These are phyloP conservation scores for Hyaena hyaena DNA, from an alignment of 2,113 vertebrate genomes.

Conservation along the genomic window DNA sequence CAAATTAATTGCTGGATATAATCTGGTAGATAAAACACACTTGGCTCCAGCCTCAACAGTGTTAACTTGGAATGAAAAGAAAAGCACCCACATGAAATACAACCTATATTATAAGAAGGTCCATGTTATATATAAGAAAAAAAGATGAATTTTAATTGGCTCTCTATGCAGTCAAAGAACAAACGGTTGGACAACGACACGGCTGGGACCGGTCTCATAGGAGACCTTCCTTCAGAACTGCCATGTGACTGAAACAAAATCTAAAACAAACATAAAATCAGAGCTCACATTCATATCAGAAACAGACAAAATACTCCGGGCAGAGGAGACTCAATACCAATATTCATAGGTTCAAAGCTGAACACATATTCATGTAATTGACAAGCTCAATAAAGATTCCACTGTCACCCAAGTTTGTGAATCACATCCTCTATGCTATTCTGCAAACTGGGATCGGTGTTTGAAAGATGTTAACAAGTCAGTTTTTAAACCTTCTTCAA, in stretches of 20 bases:
- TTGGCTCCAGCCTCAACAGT: not conserved
- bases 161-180: conserved; percentile 44
- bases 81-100: not conserved
- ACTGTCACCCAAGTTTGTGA: not conserved
- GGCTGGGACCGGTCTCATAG: not conserved
- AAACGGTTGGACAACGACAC: not conserved
- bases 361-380: not conserved
- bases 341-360: not conserved
- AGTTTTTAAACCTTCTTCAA: conserved; percentile 14
- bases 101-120: not conserved
- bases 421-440: not conserved
- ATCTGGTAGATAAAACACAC: not conserved
- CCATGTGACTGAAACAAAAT: conserved; percentile 44
- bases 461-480: not conserved
- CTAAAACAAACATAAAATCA: conserved; percentile 36
- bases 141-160: not conserved
- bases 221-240: not conserved
- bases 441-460: not conserved
- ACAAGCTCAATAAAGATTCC: not conserved
- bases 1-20: not conserved
- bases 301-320: conserved; percentile 11
- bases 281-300: not conserved
- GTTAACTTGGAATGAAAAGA: conserved; percentile 1
- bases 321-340: not conserved
- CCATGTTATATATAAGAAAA: not conserved